A percentile compares a stretch with the other conserved stretches of the same genome.
Evolutionary conservation across 2,113 vertebrate species (phyloP).

Genomic region (Tragelaphus buxtoni): DNA sequence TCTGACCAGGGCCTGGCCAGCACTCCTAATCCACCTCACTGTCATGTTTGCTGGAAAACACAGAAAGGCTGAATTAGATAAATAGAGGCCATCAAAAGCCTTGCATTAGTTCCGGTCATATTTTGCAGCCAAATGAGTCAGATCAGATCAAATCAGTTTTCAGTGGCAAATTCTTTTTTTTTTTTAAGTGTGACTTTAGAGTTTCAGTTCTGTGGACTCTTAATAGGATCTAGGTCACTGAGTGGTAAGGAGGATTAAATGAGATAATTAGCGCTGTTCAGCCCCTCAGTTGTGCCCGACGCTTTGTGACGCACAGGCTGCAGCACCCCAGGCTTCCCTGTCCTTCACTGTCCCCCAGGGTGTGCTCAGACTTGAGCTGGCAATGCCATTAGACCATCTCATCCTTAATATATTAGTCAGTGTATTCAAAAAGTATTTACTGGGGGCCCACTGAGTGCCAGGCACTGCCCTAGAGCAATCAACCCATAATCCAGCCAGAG

Average conservation of each 20-base stretch:
- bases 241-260: not conserved
- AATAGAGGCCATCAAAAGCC: rapidly evolving
- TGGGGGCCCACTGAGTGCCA: not conserved
- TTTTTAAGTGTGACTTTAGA: not conserved
- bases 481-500: not conserved
- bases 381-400: not conserved
- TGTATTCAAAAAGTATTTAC: not conserved
- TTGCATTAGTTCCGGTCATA: not conserved
- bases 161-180: not conserved
- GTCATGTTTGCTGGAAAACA: not conserved
- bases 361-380: not conserved
- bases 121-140: not conserved
- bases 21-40: not conserved
- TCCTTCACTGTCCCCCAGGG: not conserved
- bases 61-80: not conserved
- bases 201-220: not conserved
- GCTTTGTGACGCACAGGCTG: not conserved
- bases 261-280: not conserved
- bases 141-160: not conserved
- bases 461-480: not conserved
- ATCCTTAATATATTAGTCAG: not conserved
- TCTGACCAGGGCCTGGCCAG: not conserved
- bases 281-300: rapidly evolving
- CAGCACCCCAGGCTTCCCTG: not conserved
- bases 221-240: not conserved